Evolutionary conservation across 2,113 vertebrate genomes (phyloP), one percentile per base, ranked within the genome.

Genomic region (Acanthochromis polyacanthus): DNA sequence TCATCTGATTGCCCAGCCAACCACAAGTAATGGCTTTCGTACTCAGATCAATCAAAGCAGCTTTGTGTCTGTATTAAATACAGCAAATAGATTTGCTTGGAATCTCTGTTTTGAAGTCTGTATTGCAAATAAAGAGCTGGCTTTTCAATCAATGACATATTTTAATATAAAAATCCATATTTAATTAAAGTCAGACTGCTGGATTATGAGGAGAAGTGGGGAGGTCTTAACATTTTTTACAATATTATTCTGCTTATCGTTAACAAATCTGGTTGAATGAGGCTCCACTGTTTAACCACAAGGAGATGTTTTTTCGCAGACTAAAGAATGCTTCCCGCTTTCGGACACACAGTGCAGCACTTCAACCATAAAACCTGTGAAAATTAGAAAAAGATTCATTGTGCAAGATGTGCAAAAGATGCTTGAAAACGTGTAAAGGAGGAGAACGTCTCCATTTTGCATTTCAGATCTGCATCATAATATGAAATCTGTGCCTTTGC

Each of bases 1-100:
- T 91, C 83, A 80, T 72, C n/a, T 50, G 28, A 68, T 45, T 22
- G 28, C 55, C 10, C 40, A 14, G 52, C 67, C 65, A 70, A 59
- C 65, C 66, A 0, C 63, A 50, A 60, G 38, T 67, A 79, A 90
- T 69, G 28, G 38, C 53, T 84, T 70, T 87, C 62, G 79, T 28
- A 19, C 50, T 50, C 64, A 6, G 75, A 80, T 84, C 75, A 79
- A 77, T 85, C 76, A 71, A 12, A 12, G 19, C 20, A 16, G 73
- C 53, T 71, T 72, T 72, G n/a, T 36, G 3, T 38, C 22, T 60
- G 66, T 50, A 59, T 50, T 75, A 63, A 82, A 74, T 56, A 71
- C 45, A 25, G 60, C 23, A 43, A 32, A 78, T 28, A 61, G 23
- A 71, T 71, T 30, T 64, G 12, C 17, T 53, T 56, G 74, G 30